Evolutionary conservation across 2,113 vertebrate species (phyloP).

Genomic region (Aptenodytes patagonicus): DNA sequence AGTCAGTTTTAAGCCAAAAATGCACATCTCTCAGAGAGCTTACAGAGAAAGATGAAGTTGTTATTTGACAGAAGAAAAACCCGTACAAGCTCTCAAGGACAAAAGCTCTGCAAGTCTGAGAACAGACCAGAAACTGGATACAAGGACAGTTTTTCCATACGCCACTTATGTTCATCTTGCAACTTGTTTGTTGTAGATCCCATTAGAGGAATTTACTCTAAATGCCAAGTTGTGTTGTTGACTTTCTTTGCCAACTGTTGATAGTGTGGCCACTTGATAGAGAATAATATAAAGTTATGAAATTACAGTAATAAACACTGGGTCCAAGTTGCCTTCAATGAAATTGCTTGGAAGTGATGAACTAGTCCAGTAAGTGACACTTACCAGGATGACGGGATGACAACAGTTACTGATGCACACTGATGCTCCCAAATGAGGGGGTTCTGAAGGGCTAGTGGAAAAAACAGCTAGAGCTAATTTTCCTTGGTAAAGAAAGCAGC

Average conservation of each 20-base stretch:
- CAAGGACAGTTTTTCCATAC: not conserved
- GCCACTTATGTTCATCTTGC: rapidly evolving
- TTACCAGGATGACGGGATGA: not conserved
- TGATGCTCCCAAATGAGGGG: not conserved
- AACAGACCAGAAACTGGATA: not conserved
- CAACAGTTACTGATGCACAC: not conserved
- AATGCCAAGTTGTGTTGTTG: not conserved
- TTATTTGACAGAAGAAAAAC: not conserved
- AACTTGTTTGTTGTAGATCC: not conserved
- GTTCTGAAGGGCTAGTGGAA: not conserved
- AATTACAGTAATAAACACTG: not conserved
- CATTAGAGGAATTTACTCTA: not conserved
- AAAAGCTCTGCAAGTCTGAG: not conserved
- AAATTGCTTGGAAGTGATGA: not conserved
- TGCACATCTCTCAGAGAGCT: not conserved
- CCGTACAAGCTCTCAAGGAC: too few species aligned
- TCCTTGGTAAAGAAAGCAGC: not conserved
- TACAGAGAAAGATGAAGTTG: not conserved
- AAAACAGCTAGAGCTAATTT: not conserved
- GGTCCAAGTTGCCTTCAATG: not conserved
- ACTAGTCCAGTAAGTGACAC: not conserved
- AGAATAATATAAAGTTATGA: not conserved
- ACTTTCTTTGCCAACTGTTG: not conserved
- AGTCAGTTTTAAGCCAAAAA: not conserved
- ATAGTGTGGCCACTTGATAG: not conserved